Base-by-base conservation (phyloP, 2,888 invertebrate species). In the Torymus tubicola region DNA sequence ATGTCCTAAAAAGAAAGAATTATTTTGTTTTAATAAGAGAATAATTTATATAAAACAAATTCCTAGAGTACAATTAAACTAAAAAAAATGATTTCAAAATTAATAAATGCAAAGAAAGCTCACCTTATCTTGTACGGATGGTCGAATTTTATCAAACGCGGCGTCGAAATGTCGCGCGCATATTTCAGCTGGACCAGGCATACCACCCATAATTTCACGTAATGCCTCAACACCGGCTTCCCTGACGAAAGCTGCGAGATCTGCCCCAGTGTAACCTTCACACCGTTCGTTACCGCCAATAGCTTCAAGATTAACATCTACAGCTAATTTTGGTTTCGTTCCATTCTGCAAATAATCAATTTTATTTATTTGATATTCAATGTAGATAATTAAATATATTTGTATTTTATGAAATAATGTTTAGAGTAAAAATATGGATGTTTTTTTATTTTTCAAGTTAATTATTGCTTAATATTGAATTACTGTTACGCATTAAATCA, bases 251-350 rank as follows among this genome's bases (percentile, higher is more conserved):
- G 97, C 96, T 0, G 96, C 95, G 77, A 99, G 92, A 92, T 99
- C 99, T 0, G 99, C 99, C 18, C 99, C 99, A 0, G 98, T 97
- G 88, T 95, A 98, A 14, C 96, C 95, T 16, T 96, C 94, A 85
- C 94, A 94, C 82, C 92, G 91, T 5, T 93, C 93, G 80, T 95
- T 92, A 12, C 91, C 92, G 0, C 96, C 96, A 63, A 99, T 92
- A 3, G 92, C 92, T 83, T 93, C 92, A 83, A 99, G 92, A 88
- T 95, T 93, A 0, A 98, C 96, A 90, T 97, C 96, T 0, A 93
- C 91, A 0, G 94, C 93, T 75, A 99, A 90, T 81, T 92, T 92
- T 0, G 98, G 98, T 85, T 93, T 94, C 0, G 95, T 96, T 16
- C 97, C 96, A 87, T 95, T 94, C 95, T 96, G 18, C 69, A 11